Conservation (phyloP, 2,113 vertebrate species). For the Gila orcuttii region DNA sequence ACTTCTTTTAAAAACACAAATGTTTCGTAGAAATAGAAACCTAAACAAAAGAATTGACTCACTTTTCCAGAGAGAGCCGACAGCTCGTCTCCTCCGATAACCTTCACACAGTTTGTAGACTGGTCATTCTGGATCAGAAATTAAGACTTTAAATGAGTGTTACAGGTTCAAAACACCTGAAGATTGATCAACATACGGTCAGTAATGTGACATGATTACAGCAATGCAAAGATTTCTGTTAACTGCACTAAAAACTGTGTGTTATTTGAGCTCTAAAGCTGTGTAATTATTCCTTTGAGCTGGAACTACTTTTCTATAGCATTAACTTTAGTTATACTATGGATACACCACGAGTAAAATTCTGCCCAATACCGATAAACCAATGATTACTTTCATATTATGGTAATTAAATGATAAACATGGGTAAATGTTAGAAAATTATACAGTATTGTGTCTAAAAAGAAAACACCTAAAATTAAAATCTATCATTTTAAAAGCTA, state of each 20-base stretch:
- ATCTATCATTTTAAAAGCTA: neutral
- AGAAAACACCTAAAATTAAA: neutral
- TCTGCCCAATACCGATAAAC: neutral
- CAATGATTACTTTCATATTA: too few relatives aligned
- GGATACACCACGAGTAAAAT: neutral
- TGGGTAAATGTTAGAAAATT: neutral
- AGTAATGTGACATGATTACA: neutral
- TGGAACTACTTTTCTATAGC: neutral
- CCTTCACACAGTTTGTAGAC: constrained; percentile 74
- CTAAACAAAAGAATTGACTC: neutral
- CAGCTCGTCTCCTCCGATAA: constrained; percentile 82
- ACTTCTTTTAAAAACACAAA: neutral
- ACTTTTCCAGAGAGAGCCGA: constrained; percentile 81
- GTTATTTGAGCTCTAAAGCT: neutral
- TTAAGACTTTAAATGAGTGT: too few relatives aligned
- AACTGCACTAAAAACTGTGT: neutral
- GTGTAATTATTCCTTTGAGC: neutral
- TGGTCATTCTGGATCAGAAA: constrained; percentile 75
- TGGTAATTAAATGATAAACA: neutral
- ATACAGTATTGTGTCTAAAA: neutral
- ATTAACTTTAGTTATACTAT: neutral
- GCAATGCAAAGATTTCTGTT: neutral
- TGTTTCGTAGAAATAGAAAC: too few relatives aligned
- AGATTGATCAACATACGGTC: neutral
- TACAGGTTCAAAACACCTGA: neutral